A percentile compares a stretch with the other conserved stretches of the same genome.
phyloP scores from a whole-genome alignment of 2,888 invertebrate genomes.

The Tetheella fluctuosa region DNA sequence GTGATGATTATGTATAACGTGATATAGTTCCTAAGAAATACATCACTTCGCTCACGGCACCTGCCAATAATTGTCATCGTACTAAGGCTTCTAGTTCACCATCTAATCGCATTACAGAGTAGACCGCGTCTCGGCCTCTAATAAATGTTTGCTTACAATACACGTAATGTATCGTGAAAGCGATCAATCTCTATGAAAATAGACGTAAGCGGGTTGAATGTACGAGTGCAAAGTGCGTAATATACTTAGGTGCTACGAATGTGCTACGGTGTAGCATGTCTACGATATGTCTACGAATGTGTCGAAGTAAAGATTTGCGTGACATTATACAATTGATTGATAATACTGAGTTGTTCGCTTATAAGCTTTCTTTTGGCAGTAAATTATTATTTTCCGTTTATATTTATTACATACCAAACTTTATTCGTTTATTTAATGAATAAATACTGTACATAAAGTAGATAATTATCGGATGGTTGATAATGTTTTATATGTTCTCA shows the following conservation, averaged over 20 bases:
- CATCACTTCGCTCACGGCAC: neutral
- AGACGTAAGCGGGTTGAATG: no score
- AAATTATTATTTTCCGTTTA: no score
- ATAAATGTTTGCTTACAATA: constrained; percentile 10
- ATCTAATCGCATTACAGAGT: constrained; percentile 44
- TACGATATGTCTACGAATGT: neutral
- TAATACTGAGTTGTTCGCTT: no score
- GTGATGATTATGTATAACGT: neutral
- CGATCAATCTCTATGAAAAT: neutral
- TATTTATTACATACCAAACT: no score
- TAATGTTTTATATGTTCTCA: no score
- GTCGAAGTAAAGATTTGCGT: neutral
- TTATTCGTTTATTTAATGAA: no score
- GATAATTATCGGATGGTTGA: no score
- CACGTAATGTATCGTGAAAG: neutral
- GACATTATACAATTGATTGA: neutral
- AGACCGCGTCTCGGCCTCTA: constrained; percentile 22
- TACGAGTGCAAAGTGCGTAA: neutral
- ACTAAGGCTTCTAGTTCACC: constrained; percentile 36
- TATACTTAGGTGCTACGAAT: neutral
- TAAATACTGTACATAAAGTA: no score
- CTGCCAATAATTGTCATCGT: constrained; percentile 31
- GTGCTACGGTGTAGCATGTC: neutral
- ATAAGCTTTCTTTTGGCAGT: no score
- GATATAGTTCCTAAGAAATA: neutral